phyloP scores from a whole-genome alignment of 2,797 vertebrate species.

The Sphaeramia orbicularis region DNA sequence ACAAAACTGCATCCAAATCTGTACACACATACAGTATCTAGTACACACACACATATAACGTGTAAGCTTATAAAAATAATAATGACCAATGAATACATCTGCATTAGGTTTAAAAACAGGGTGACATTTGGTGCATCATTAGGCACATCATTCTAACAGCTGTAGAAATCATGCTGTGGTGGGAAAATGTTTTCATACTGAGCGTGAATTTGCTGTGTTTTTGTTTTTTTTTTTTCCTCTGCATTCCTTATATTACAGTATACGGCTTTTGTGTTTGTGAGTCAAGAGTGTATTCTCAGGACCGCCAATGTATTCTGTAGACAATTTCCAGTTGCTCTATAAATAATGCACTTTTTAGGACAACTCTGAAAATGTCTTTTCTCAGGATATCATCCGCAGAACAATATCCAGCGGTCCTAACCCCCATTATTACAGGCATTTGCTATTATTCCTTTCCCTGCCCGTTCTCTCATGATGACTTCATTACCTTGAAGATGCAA shows the following conservation, averaged over 20 bases:
- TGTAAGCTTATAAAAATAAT: conserved; percentile 39
- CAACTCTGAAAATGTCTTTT: conserved; percentile 18
- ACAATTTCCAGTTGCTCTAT: conserved; percentile 22
- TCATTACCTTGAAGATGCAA: conserved; percentile 48
- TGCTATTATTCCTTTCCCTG: conserved; percentile 22
- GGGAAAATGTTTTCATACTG: neutral
- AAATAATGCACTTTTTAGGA: conserved; percentile 33
- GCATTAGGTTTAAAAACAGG: conserved; percentile 33
- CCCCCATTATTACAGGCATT: conserved; percentile 44
- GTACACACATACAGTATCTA: neutral
- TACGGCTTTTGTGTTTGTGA: neutral
- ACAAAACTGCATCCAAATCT: conserved; percentile 14
- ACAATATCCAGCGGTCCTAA: conserved; percentile 27
- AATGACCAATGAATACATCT: conserved; percentile 51
- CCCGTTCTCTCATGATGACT: conserved; percentile 29
- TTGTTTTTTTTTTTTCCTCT: conserved; percentile 17
- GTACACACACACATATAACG: neutral
- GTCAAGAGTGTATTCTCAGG: conserved; percentile 13
- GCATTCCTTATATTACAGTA: neutral
- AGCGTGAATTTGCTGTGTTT: neutral
- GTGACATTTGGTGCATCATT: conserved; percentile 50
- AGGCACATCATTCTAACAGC: conserved; percentile 43
- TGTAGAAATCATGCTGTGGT: conserved; percentile 19
- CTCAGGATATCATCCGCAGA: conserved; percentile 23
- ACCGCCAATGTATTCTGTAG: conserved; percentile 11